Evolutionary conservation across 2,797 vertebrate genomes (phyloP).

Genomic region (Dipus sagitta): DNA sequence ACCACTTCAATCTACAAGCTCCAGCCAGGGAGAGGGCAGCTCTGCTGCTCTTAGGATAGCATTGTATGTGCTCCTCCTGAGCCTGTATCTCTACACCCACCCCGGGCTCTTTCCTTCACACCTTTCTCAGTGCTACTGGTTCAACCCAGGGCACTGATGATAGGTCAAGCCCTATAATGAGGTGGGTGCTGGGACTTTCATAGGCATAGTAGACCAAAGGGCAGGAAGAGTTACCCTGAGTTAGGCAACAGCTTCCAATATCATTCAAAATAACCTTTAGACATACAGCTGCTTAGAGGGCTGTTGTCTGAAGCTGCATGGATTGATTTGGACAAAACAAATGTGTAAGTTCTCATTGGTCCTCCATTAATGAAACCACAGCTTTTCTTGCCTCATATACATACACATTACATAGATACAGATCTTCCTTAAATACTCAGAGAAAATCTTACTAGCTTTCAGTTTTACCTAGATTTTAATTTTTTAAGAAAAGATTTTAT

Average conservation of each 20-base stretch:
- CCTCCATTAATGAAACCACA: not conserved
- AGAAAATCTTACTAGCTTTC: conserved; percentile 44
- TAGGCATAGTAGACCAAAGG: not conserved
- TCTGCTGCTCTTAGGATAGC: not conserved
- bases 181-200: not conserved
- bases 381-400: conserved; percentile 14
- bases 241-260: conserved; percentile 4
- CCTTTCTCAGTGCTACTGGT: not conserved
- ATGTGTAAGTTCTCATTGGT: not conserved
- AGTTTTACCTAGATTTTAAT: conserved; percentile 24
- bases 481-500: conserved; percentile 46
- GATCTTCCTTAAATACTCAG: not conserved
- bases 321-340: conserved; percentile 34
- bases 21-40: not conserved
- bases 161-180: not conserved
- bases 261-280: conserved; percentile 6
- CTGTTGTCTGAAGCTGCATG: not conserved
- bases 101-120: not conserved
- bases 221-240: not conserved
- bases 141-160: not conserved
- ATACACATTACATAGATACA: not conserved
- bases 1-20: not conserved
- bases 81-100: not conserved
- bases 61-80: not conserved
- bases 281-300: not conserved